phyloP scores from a whole-genome alignment of 2,113 vertebrate genomes.

The Pseudopipra pipra region DNA sequence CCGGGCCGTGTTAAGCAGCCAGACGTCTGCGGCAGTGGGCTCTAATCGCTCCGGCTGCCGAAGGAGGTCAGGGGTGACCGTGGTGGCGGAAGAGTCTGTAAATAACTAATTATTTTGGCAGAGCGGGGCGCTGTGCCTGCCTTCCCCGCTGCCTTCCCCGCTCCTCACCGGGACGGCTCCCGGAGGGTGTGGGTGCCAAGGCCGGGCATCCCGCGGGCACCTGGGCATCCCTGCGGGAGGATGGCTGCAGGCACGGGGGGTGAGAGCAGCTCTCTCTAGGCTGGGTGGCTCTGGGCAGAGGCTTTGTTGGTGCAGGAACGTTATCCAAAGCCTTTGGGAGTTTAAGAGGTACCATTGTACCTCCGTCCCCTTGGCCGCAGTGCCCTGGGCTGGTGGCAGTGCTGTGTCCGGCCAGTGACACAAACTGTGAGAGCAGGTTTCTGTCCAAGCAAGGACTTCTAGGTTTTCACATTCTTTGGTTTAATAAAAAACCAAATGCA shows the following conservation, averaged over 20 bases:
- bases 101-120: slow-evolving; percentile 32
- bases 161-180: background rate
- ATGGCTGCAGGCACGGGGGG: accelerated
- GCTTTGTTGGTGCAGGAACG: accelerated
- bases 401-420: background rate
- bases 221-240: accelerated
- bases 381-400: background rate
- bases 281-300: background rate
- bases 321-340: accelerated
- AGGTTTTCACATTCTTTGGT: slow-evolving; percentile 31
- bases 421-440: background rate
- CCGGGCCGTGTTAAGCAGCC: slow-evolving; percentile 16
- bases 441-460: background rate
- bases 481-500: slow-evolving; percentile 3
- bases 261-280: background rate
- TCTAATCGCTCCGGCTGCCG: slow-evolving; percentile 30
- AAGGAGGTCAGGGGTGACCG: slow-evolving; percentile 41
- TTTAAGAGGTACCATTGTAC: accelerated
- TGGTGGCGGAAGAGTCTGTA: slow-evolving; percentile 11
- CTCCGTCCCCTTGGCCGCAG: background rate
- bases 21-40: slow-evolving; percentile 11
- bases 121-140: background rate
- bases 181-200: background rate
- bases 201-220: background rate
- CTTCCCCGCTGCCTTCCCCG: background rate